A percentile compares a stretch with the other conserved stretches of the same genome.
These are phyloP conservation scores for Pluvialis apricaria DNA, from an alignment of 2,113 vertebrate genomes.

Conservation along the genomic window DNA sequence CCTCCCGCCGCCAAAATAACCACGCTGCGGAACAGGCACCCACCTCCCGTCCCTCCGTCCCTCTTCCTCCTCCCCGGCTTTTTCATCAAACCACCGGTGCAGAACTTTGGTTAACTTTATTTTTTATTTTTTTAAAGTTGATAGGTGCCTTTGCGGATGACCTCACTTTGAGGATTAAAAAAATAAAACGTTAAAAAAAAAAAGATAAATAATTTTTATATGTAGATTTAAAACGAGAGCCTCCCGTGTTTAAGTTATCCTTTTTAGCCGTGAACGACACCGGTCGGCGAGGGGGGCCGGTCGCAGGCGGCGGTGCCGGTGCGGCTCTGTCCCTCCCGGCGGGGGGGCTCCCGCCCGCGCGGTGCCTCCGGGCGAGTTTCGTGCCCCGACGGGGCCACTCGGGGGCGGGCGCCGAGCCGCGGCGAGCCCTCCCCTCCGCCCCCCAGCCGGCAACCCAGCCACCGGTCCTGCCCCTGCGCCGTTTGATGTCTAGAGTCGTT, in stretches of 20 bases:
- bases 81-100: conserved; percentile 79
- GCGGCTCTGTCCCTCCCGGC: no score
- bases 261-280: conserved; percentile 45
- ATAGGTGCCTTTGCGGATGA: conserved; percentile 94
- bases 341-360: neutral
- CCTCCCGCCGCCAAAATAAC: neutral
- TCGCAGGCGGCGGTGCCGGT: neutral
- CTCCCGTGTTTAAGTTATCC: conserved; percentile 64
- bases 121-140: conserved; percentile 86
- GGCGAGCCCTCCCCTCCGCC: neutral
- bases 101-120: conserved; percentile 77
- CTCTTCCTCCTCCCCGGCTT: neutral
- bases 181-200: conserved; percentile 14
- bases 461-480: conserved; percentile 67
- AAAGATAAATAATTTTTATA: conserved; percentile 78
- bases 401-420: neutral
- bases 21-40: neutral
- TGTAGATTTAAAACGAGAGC: conserved; percentile 73
- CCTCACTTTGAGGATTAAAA: conserved; percentile 83
- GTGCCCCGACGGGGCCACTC: neutral
- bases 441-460: conserved; percentile 65
- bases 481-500: conserved; percentile 8
- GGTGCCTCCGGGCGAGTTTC: neutral
- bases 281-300: neutral
- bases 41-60: neutral